Base-by-base conservation (phyloP, 2,888 invertebrate genomes). In the Ennomos fuscantarius region DNA sequence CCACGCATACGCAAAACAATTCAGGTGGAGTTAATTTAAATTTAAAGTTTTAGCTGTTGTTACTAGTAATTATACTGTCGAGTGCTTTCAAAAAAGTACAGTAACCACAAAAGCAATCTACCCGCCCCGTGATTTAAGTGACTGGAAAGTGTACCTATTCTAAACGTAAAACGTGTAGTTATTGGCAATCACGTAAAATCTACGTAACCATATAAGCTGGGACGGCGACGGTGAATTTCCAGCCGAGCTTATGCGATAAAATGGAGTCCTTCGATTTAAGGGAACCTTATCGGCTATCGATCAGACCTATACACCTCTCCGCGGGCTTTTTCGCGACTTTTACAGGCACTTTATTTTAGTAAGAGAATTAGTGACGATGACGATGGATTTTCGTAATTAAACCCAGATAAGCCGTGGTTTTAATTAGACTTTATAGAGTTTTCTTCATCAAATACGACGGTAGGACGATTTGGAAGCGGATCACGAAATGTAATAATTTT, bases 191-290 rank as follows among this genome's bases (percentile, higher is more conserved):
- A 40, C 39, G 45, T 37, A n/a, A 24, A 24, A 24, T 24, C 35
- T 40, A 49, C 41, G 50, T 36, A 41, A 41, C 40, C 34, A 24
- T 24, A 1, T 24, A 1, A 24, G 24, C 24, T 24, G 15, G 44
- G 44, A 50, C 9, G 45, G 13, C 9, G 9, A n/a, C 9, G 15
- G 24, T 6, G 32, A 36, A 41, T 49, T 41, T 45, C 53, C 53
- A 8, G 40, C 58, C 44, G 39, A 58, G 58, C 58, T 59, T 59
- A 59, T 50, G 46, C 36, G 49, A 53, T 58, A 53, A 54, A 59
- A 54, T 32, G 12, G 41, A 56, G 45, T 36, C 36, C 49, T 40
- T 44, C 8, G 50, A 33, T 48, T 51, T 48, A 45, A 31, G 35
- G 49, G 2, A 36, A 50, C 45, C 49, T 54, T 54, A 54, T 59